Conservation (phyloP, 2,113 vertebrate species). For the Rhinoderma darwinii region DNA sequence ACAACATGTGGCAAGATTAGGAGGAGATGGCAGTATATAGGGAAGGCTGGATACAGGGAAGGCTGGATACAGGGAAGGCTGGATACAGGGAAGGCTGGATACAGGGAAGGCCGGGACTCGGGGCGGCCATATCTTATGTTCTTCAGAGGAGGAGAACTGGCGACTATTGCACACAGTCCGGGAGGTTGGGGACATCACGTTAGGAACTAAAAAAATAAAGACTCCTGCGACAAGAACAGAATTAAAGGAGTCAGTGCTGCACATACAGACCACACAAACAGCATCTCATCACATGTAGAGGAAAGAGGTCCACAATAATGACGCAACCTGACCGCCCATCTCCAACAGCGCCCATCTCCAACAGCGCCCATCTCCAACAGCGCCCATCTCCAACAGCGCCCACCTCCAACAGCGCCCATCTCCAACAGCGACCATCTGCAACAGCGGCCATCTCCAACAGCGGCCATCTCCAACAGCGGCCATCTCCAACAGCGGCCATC, state of each 20-base stretch:
- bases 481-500: no score
- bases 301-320: no score
- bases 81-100: background rate
- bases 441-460: no score
- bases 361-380: no score
- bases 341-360: no score
- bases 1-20: background rate
- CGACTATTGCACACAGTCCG: background rate
- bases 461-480: no score
- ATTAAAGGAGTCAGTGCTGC: background rate
- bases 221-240: conserved; percentile 39
- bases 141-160: conserved; percentile 12
- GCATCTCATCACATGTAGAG: background rate
- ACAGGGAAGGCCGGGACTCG: background rate
- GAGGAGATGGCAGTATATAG: no score
- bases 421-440: no score
- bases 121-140: background rate
- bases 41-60: background rate
- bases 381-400: no score
- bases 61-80: background rate
- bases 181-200: background rate
- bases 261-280: background rate
- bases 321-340: no score
- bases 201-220: conserved; percentile 31
- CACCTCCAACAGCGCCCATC: no score